phyloP scores from a whole-genome alignment of 2,113 vertebrate species.

The Xiphophorus hellerii region DNA sequence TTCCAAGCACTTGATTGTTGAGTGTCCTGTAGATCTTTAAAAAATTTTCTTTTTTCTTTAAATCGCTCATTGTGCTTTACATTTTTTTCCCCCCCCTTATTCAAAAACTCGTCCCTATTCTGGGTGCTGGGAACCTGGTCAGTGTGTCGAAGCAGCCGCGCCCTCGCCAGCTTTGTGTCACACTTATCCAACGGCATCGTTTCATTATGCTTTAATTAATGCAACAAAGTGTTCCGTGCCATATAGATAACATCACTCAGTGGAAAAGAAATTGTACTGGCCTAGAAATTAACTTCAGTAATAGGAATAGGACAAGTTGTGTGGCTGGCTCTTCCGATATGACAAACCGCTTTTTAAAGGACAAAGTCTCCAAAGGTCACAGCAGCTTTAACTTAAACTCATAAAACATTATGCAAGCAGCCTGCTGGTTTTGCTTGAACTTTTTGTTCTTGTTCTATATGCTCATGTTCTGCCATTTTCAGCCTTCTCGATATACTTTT shows the following conservation, averaged over 20 bases:
- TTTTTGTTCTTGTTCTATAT: not conserved
- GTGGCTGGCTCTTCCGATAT: not conserved
- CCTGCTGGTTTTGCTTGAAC: not conserved
- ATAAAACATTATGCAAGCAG: not conserved
- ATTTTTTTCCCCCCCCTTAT: not conserved
- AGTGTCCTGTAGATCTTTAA: not conserved
- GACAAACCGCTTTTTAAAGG: slow-evolving; percentile 4
- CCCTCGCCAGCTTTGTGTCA: slow-evolving; percentile 8
- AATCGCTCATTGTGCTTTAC: not conserved
- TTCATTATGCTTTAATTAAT: slow-evolving; percentile 33
- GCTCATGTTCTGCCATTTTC: not conserved
- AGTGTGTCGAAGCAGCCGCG: not conserved
- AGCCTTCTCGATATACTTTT: not conserved
- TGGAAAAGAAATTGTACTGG: slow-evolving; percentile 3
- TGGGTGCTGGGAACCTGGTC: not conserved
- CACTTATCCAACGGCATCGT: slow-evolving; percentile 10
- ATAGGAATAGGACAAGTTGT: slow-evolving; percentile 13
- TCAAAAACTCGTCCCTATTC: not conserved
- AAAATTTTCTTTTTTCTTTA: not conserved
- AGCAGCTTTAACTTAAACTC: slow-evolving; percentile 7
- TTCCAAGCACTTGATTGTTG: no score
- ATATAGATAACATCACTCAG: slow-evolving; percentile 31
- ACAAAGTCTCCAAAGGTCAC: slow-evolving; percentile 15
- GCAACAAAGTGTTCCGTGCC: slow-evolving; percentile 38
- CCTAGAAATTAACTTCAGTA: slow-evolving; percentile 29